phyloP scores from a whole-genome alignment of 1,140 invertebrate genomes.

The Medauroidea extradentata region DNA sequence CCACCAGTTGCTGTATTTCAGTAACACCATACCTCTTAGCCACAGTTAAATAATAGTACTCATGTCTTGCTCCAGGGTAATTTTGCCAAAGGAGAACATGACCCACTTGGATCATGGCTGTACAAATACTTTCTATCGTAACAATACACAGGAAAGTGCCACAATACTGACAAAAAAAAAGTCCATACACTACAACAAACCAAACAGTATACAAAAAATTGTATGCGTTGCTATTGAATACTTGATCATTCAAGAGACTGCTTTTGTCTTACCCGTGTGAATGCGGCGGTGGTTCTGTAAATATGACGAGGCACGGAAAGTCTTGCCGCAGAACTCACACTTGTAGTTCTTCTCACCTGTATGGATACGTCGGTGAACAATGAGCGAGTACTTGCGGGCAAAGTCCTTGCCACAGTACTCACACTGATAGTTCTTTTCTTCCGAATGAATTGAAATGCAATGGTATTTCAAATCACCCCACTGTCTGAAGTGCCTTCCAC shows the following conservation, averaged over 20 bases:
- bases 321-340: conserved; percentile 80
- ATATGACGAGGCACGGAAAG: conserved; percentile 80
- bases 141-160: too few species aligned
- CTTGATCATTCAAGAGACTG: not conserved
- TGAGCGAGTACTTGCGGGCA: conserved; percentile 88
- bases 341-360: conserved; percentile 86
- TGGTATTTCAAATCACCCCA: conserved; percentile 90
- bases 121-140: too few species aligned
- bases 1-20: too few species aligned
- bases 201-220: not conserved
- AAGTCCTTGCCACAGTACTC: conserved; percentile 90
- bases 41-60: too few species aligned
- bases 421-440: conserved; percentile 78
- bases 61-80: too few species aligned
- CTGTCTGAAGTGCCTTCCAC: conserved; percentile 72
- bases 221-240: not conserved
- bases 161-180: not conserved
- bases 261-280: conserved; percentile 89
- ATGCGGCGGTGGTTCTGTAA: conserved; percentile 83
- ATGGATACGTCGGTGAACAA: conserved; percentile 84
- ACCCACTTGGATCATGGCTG: too few species aligned
- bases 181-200: not conserved
- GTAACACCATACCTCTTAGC: too few species aligned
- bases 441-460: conserved; percentile 78
- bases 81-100: too few species aligned